phyloP scores from a whole-genome alignment of 2,797 vertebrate genomes.

The Meda fulgida region DNA sequence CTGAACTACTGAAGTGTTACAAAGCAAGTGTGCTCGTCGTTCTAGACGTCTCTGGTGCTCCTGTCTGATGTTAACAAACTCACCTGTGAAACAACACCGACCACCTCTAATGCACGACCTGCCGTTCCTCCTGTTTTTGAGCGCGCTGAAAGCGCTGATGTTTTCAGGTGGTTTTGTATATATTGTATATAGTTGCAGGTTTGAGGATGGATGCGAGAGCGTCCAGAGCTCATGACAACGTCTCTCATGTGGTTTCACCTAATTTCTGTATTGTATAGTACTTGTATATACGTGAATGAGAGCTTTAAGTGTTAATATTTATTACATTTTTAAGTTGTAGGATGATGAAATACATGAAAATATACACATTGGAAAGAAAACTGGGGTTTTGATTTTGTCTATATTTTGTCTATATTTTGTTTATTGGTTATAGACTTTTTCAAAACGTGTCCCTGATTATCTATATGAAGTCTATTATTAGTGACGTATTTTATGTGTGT shows the following conservation, averaged over 20 bases:
- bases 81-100: constrained; percentile 44
- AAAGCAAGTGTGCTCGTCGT: neutral
- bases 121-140: constrained; percentile 47
- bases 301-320: constrained; percentile 90
- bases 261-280: constrained; percentile 83
- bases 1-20: neutral
- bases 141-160: constrained; percentile 69
- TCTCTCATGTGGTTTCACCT: constrained; percentile 71
- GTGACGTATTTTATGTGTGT: too few relatives aligned
- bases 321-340: constrained; percentile 82
- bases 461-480: too few relatives aligned
- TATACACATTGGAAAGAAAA: constrained; percentile 64
- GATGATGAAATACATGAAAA: constrained; percentile 74
- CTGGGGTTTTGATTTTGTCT: neutral
- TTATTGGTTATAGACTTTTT: neutral
- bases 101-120: constrained; percentile 51
- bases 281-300: constrained; percentile 85
- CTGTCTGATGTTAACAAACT: constrained; percentile 49
- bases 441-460: too few relatives aligned
- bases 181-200: constrained; percentile 78
- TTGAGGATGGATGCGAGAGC: neutral
- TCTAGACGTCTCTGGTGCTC: constrained; percentile 69
- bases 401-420: too few relatives aligned
- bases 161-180: constrained; percentile 80
- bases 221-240: constrained; percentile 48